Conservation (phyloP, 2,113 vertebrate genomes). For the Notiomystis cincta region DNA sequence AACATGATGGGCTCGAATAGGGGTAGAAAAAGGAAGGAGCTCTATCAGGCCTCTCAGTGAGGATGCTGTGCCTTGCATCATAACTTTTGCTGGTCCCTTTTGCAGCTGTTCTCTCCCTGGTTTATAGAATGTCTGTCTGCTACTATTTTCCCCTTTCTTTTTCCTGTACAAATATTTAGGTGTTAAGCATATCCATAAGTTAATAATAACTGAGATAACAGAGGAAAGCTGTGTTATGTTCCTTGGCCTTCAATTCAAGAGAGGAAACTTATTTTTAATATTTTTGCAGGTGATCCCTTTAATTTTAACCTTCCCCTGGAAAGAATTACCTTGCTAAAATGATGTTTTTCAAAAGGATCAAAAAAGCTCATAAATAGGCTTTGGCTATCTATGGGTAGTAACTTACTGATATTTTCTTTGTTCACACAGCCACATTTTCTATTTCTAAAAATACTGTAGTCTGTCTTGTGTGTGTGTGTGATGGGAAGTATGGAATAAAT, state of each 20-base stretch:
- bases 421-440: background rate
- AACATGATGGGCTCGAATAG: rapidly evolving
- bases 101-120: background rate
- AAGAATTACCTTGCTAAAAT: background rate
- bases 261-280: background rate
- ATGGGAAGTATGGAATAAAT: background rate
- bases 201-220: background rate
- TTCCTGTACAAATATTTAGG: background rate
- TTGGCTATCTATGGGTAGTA: background rate
- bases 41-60: background rate
- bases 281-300: background rate
- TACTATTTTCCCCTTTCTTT: background rate
- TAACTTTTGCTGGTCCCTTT: background rate
- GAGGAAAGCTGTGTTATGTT: background rate
- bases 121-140: background rate
- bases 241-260: background rate
- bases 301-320: background rate
- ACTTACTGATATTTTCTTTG: background rate
- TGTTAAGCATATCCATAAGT: background rate
- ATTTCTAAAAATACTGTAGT: background rate
- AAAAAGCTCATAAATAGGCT: background rate
- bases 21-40: background rate
- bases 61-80: background rate
- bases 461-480: background rate
- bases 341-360: background rate